phyloP scores from a whole-genome alignment of 2,888 invertebrate species.

The Thymelicus acteon region DNA sequence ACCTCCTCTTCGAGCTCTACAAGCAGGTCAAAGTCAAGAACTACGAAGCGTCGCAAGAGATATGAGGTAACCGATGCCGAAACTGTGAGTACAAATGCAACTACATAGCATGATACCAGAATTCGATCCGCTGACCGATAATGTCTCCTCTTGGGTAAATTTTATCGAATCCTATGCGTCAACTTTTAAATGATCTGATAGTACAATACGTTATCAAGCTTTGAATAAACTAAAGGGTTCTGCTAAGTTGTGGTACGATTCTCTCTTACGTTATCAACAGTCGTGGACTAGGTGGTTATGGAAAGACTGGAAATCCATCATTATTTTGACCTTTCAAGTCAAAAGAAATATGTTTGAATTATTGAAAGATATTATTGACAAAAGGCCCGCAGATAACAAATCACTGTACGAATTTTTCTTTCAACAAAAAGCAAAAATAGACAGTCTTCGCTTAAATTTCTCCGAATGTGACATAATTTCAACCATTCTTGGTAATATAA shows the following conservation, averaged over 20 bases:
- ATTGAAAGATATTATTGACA: conserved; percentile 32
- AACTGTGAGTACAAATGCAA: conserved; percentile 22
- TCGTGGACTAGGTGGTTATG: conserved; percentile 39
- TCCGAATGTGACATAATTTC: too few relatives aligned
- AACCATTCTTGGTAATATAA: too few relatives aligned
- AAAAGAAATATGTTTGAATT: conserved; percentile 3
- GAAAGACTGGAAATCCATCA: background rate
- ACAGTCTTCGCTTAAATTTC: too few relatives aligned
- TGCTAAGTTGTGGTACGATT: conserved; percentile 43
- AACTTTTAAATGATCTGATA: conserved; percentile 41
- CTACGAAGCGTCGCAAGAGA: too few relatives aligned
- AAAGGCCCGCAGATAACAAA: conserved; percentile 40
- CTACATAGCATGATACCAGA: conserved; percentile 42
- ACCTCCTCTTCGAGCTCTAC: too few relatives aligned
- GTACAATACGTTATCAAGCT: conserved; percentile 33
- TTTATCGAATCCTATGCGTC: conserved; percentile 40
- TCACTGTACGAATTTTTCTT: conserved; percentile 46
- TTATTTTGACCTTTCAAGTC: background rate
- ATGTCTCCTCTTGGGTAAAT: conserved; percentile 44
- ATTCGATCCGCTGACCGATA: conserved; percentile 44
- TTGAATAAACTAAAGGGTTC: conserved; percentile 41
- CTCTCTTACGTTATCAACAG: conserved; percentile 33
- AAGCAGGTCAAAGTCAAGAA: too few relatives aligned
- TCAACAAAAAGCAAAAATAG: too few relatives aligned
- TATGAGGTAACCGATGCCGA: background rate